Evolutionary conservation across 2,113 vertebrate species (phyloP), one percentile per base, ranked within the genome.

Genomic region (Tragelaphus imberbis): DNA sequence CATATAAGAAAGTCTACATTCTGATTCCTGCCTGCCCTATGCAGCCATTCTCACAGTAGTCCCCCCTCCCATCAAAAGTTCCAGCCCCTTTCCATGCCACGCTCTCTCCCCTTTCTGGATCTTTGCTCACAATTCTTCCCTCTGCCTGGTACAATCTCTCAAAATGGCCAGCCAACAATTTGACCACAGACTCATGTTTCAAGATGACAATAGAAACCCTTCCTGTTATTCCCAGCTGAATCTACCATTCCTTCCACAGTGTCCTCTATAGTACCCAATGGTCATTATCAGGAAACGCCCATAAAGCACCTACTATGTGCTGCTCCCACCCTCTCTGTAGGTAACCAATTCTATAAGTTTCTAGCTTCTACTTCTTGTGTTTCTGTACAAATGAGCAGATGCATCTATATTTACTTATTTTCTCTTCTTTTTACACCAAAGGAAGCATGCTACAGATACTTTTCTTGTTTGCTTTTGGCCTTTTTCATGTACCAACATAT

Each of bases 131-230:
- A 82, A 88, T 36, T 58, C 1, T 82, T 88, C 77, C 27, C 61
- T 92, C 93, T 95, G 61, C n/a, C 79, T 93, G 77, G 44, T 94
- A 92, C 36, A 94, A 88, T 90, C 40, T 59, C 81, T 59, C 63
- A 28, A 80, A 92, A 75, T 63, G 17, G 49, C 65, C 63, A 90
- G 17, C 33, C 90, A 92, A 85, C 6, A 40, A 81, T 30, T 25
- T 80, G 85, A 75, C 81, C 58, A 71, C 23, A 47, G 59, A 63
- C 2, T 93, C 82, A 88, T 86, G 61, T 96, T 97, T 96, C 51
- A 96, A 95, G 71, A 91, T 11, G 84, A 61, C 27, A 92, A 84
- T 6, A 95, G 94, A 96, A 95, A 84, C 4, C 25, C 87, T 96
- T 56, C 84, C 47, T 75, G 23, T 80, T 87, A 90, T 15, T 81